These are phyloP conservation scores for Diglossa brunneiventris DNA, from an alignment of 2,113 vertebrate species.

Conservation along the genomic window DNA sequence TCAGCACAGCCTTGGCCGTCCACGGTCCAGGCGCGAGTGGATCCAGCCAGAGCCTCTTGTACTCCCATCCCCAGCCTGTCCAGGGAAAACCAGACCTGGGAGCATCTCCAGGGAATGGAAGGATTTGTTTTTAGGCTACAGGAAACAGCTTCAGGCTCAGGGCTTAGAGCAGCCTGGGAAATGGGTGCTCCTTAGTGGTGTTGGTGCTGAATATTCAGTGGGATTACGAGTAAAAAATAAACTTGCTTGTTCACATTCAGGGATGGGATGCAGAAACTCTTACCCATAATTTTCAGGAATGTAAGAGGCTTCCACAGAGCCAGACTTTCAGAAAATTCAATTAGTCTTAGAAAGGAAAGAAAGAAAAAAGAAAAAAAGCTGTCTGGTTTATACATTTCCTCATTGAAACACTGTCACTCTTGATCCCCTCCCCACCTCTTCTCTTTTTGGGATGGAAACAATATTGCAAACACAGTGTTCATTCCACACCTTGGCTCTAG, in stretches of 20 bases:
- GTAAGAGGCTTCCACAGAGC: not conserved
- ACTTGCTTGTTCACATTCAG: not conserved
- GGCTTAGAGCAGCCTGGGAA: not conserved
- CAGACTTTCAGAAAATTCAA: not conserved
- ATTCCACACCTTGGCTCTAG: not conserved
- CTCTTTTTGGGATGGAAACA: not conserved
- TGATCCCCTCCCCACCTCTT: not conserved
- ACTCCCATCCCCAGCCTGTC: not conserved
- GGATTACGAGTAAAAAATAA: not conserved
- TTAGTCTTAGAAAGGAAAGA: not conserved
- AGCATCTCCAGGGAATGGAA: not conserved
- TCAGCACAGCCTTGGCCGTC: not conserved
- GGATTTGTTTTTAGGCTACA: not conserved
- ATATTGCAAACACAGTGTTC: not conserved
- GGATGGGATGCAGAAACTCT: not conserved
- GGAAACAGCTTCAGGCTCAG: not conserved
- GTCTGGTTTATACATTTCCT: not conserved
- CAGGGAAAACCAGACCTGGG: not conserved
- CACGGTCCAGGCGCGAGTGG: fast-evolving
- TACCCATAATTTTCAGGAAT: not conserved
- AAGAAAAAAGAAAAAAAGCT: too few relatives aligned
- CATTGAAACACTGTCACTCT: not conserved
- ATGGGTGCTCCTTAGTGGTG: not conserved
- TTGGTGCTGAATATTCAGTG: not conserved
- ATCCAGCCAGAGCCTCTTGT: not conserved